Conservation (phyloP, 2,797 vertebrate species). For the Pipistrellus pygmaeus region DNA sequence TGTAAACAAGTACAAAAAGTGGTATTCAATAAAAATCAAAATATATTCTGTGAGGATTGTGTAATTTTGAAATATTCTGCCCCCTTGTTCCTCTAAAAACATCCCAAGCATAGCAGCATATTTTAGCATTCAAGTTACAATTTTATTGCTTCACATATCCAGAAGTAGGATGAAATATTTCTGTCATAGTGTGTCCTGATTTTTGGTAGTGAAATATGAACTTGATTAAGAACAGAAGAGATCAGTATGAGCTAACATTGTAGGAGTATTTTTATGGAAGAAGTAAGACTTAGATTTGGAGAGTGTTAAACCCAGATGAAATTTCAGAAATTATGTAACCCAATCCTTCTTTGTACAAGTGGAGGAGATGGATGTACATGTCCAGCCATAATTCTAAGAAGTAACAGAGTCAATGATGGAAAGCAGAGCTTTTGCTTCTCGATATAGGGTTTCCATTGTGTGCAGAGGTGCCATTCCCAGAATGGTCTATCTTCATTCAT, state of each 20-base stretch:
- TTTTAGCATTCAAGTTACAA: not conserved
- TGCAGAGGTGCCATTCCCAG: not conserved
- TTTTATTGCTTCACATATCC: conserved; percentile 26
- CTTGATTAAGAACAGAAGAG: conserved; percentile 56
- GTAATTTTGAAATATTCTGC: not conserved
- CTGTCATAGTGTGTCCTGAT: not conserved
- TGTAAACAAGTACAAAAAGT: not conserved
- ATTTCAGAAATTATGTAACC: conserved; percentile 52
- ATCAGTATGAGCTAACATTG: conserved; percentile 29
- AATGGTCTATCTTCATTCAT: not conserved
- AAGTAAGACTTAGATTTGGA: conserved; percentile 43
- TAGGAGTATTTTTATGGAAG: conserved; percentile 17
- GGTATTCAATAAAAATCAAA: not conserved
- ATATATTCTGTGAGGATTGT: not conserved
- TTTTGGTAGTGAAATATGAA: conserved; percentile 56
- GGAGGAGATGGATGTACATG: not conserved
- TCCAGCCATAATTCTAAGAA: not conserved
- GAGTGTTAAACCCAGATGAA: conserved; percentile 22
- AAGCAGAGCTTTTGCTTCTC: not conserved
- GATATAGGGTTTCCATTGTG: not conserved
- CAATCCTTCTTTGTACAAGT: not conserved
- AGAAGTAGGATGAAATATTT: conserved; percentile 54
- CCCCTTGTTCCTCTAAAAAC: not conserved
- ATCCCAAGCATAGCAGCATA: not conserved
- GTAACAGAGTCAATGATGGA: not conserved